Base-by-base conservation (phyloP, 2,888 invertebrate species). In the Automeris io region DNA sequence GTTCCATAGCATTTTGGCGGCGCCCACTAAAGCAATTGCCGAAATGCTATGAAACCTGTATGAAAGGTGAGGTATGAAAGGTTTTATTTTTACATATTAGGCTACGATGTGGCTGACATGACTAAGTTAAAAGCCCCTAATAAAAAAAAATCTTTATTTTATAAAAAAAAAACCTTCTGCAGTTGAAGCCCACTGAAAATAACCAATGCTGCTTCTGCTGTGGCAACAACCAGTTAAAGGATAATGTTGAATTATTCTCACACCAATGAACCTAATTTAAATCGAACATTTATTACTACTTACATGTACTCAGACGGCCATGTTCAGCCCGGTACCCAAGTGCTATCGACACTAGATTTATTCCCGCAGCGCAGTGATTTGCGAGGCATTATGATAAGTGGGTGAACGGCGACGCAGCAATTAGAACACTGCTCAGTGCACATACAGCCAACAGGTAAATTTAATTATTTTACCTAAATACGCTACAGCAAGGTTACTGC, bases 381-480 rank as follows among this genome's bases (percentile, higher is more conserved):
- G 81, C 78, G 80, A 81, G 85, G 74, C 81, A 77, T 81, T 82
- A 85, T 82, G 82, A 85, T 83, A 83, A 85, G 83, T 82, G 81
- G 80, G 65, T 71, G 72, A 72, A 62, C 68, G 70, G 72, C 71
- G 61, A 57, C 59, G 61, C 57, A 63, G 72, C 80, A 81, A 81
- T 81, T 82, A 82, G 78, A 79, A 61, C 77, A 61, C 56, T 57
- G n/a, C n/a, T n/a, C n/a, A n/a, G n/a, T n/a, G 60, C 66, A 66
- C 68, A 71, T 58, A 61, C 58, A 50, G 52, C 52, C 42, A 43
- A 38, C 43, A 41, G 44, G 38, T 43, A 63, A 74, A 75, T 77
- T 78, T 72, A 74, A 76, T 76, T 70, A 71, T 71, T 75, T 70
- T 67, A 59, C 52, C 46, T 52, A 64, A 61, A 59, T 63, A 63